Evolutionary conservation across 2,888 invertebrate species (phyloP).

Genomic region (Hofmannophila pseudospretella): DNA sequence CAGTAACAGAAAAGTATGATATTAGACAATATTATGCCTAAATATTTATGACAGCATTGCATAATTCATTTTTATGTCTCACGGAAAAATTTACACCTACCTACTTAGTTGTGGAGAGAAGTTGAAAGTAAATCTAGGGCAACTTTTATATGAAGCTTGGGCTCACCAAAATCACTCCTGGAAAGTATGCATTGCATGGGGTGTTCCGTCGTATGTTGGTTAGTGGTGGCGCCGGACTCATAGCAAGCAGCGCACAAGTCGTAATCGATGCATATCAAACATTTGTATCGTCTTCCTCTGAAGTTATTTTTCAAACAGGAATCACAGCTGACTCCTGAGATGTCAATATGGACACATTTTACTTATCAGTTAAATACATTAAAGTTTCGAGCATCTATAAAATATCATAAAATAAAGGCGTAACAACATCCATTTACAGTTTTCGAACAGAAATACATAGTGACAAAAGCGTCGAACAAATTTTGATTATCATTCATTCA

Average conservation of each 20-base stretch:
- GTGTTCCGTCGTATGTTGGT: slow-evolving; percentile 96
- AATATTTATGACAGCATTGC: too few species aligned
- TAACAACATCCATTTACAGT: slow-evolving; percentile 8
- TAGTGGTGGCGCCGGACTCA: slow-evolving; percentile 93
- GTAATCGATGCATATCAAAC: slow-evolving; percentile 99
- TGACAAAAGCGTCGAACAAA: slow-evolving; percentile 74
- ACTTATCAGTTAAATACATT: slow-evolving; percentile 9
- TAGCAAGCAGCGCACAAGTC: slow-evolving; percentile 98
- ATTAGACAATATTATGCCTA: too few species aligned
- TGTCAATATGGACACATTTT: slow-evolving; percentile 36
- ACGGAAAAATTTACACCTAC: too few species aligned
- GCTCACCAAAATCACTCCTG: slow-evolving; percentile 94
- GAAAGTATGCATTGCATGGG: slow-evolving; percentile 99
- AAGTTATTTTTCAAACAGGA: slow-evolving; percentile 99
- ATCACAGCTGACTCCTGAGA: slow-evolving; percentile 98
- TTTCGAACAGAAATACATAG: slow-evolving; percentile 53
- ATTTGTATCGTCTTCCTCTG: slow-evolving; percentile 98
- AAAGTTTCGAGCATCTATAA: background rate
- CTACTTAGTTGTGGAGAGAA: too few species aligned
- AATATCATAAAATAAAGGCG: background rate
- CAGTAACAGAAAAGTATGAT: too few species aligned
- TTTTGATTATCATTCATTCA: slow-evolving; percentile 69
- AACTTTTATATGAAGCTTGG: too few species aligned
- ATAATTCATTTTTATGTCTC: too few species aligned
- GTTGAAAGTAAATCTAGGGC: too few species aligned